phyloP scores from a whole-genome alignment of 2,888 invertebrate species.

The Volucella zonaria region DNA sequence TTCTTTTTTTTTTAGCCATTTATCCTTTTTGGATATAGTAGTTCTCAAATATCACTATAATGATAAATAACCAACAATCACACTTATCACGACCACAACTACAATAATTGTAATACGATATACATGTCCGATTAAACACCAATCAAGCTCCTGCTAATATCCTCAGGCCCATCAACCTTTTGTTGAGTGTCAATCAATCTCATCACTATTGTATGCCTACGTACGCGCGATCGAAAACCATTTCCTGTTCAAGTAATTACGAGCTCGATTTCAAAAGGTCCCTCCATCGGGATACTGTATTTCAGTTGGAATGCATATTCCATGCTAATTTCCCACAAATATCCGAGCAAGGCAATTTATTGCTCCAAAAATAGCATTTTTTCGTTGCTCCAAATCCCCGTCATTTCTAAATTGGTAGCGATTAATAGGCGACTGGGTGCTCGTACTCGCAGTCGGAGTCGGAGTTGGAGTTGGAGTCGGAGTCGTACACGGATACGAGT shows the following conservation, averaged over 20 bases:
- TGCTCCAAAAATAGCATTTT: conserved; percentile 5
- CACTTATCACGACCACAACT: conserved; percentile 19
- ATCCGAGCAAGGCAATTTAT: conserved; percentile 22
- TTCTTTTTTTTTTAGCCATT: no score
- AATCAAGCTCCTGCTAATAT: conserved; percentile 5
- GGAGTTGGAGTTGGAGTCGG: rapidly evolving
- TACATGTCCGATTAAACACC: background rate
- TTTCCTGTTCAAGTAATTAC: conserved; percentile 61
- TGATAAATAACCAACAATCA: no score
- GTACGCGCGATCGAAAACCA: conserved; percentile 12
- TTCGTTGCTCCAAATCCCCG: conserved; percentile 25
- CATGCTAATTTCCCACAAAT: conserved; percentile 63
- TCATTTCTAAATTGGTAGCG: conserved; percentile 59
- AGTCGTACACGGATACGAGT: no score
- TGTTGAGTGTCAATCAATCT: conserved; percentile 47
- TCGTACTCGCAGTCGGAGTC: no score
- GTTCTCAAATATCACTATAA: no score
- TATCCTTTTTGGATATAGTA: no score
- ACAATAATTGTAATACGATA: background rate
- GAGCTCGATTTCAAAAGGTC: conserved; percentile 29
- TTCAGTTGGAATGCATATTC: conserved; percentile 58
- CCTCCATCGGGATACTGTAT: conserved; percentile 28
- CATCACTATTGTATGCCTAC: conserved; percentile 27
- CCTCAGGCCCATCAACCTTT: conserved; percentile 20
- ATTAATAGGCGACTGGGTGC: conserved; percentile 39